Conservation (phyloP, 1,140 invertebrate species). For the Drosophila subpulchrella region DNA sequence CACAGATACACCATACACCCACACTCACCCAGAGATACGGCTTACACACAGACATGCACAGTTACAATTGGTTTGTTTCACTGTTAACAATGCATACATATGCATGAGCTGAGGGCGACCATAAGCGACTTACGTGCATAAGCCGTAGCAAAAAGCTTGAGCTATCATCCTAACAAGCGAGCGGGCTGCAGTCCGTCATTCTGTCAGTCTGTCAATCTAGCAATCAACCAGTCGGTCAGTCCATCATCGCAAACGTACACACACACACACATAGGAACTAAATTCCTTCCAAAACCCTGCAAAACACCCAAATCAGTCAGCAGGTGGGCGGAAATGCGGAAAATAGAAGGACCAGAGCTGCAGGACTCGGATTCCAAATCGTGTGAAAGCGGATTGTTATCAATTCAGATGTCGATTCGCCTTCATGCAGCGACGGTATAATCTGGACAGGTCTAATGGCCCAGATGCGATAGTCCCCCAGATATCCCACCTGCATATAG, state of each 20-base stretch:
- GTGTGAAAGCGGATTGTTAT: slow-evolving; percentile 63
- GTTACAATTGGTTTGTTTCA: slow-evolving; percentile 44
- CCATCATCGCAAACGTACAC: slow-evolving; percentile 20
- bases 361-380: slow-evolving; percentile 30
- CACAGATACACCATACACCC: neutral
- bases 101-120: slow-evolving; percentile 64
- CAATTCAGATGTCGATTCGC: slow-evolving; percentile 60
- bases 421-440: slow-evolving; percentile 22
- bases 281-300: neutral
- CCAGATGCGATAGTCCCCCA: slow-evolving; percentile 45
- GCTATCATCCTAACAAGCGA: slow-evolving; percentile 72
- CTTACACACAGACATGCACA: neutral
- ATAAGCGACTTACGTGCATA: slow-evolving; percentile 81
- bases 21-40: slow-evolving; percentile 4
- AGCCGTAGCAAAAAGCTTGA: slow-evolving; percentile 66
- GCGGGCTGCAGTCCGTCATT: slow-evolving; percentile 24
- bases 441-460: slow-evolving; percentile 39
- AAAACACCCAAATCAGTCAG: slow-evolving; percentile 16
- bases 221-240: slow-evolving; percentile 32
- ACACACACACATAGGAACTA: neutral
- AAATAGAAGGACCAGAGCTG: slow-evolving; percentile 9
- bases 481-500: slow-evolving; percentile 25
- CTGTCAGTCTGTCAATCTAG: slow-evolving; percentile 35
- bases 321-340: neutral
- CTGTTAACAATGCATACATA: slow-evolving; percentile 56